Evolutionary conservation across 2,888 invertebrate species (phyloP).

Genomic region (Scaptodrosophila latifasciaeformis): DNA sequence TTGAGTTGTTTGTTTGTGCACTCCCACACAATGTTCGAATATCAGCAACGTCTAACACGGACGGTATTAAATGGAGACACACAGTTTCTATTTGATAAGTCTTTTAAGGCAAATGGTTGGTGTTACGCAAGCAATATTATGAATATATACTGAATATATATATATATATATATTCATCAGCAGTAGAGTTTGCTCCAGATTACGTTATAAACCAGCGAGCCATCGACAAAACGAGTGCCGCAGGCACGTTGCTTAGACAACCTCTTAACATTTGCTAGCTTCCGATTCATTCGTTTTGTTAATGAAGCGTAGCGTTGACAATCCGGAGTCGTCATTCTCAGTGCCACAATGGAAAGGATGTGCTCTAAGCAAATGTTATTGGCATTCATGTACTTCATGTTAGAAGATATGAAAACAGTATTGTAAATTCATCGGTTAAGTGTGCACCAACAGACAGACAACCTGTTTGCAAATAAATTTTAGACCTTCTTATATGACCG

Average conservation of each 20-base stretch:
- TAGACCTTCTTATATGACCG: too few species aligned
- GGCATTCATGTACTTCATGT: conserved; percentile 61
- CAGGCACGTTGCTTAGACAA: background rate
- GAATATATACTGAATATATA: conserved; percentile 60
- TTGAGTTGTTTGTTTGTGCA: conserved; percentile 68
- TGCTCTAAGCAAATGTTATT: conserved; percentile 61
- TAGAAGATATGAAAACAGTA: conserved; percentile 56
- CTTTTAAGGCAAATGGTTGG: conserved; percentile 7
- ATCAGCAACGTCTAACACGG: conserved; percentile 46
- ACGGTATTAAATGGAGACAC: conserved; percentile 66
- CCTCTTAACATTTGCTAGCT: conserved; percentile 68
- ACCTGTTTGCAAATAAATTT: too few species aligned
- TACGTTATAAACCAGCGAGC: conserved; percentile 27
- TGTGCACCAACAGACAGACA: too few species aligned
- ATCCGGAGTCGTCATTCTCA: conserved; percentile 39
- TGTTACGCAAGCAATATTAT: conserved; percentile 41
- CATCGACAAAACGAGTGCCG: background rate
- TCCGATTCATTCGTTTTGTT: conserved; percentile 72
- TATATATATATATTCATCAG: too few species aligned
- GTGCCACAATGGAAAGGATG: conserved; percentile 47
- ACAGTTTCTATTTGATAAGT: conserved; percentile 54
- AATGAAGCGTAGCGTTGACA: conserved; percentile 72
- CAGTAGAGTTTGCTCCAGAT: conserved; percentile 50
- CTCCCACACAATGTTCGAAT: conserved; percentile 19
- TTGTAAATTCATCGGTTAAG: too few species aligned